Evolutionary conservation across 2,113 vertebrate species (phyloP), one percentile per base, ranked within the genome.

Genomic region (Triplophysa tibetana): DNA sequence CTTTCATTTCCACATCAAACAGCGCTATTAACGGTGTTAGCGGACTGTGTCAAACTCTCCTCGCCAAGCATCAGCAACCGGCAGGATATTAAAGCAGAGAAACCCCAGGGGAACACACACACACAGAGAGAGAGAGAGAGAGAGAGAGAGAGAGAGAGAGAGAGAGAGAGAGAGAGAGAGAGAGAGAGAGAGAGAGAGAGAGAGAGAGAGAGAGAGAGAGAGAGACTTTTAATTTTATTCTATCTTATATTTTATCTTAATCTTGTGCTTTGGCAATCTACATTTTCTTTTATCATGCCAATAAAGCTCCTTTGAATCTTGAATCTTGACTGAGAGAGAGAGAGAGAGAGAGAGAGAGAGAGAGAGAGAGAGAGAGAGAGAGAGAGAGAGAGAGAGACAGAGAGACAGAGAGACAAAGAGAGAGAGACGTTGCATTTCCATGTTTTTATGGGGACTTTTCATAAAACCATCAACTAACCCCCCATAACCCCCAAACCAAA

Each of bases 1-100:
- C 81, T 85, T 92, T 91, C 89, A 93, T 93, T 93, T 93, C 90
- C 93, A 93, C 91, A 91, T 93, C 93, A 93, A 93, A 93, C 91
- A 88, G 86, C 83, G 89, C 91, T 89, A 93, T 93, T 93, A 93
- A 91, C 90, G 89, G 87, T 88, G 89, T 87, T 91, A 93, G 90
- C 87, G 85, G 91, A 93, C 90, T 93, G 92, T 93, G 90, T 90
- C 89, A 91, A 92, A 92, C 89, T 89, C 91, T 90, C 86, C 89
- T 87, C 88, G 92, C 90, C 90, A 92, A 92, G 92, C 91, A 92
- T 91, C 92, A 92, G 90, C 92, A 91, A 91, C 90, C 93, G 91
- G 90, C 91, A 92, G 93, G 93, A 93, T 93, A 93, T 93, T 93
- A 93, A 93, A 93, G 89, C 81, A 62, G 86, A 88, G 89, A 75